Evolutionary conservation across 2,113 vertebrate species (phyloP), one percentile per base, ranked within the genome.

Genomic region (Oenanthe oenanthe): DNA sequence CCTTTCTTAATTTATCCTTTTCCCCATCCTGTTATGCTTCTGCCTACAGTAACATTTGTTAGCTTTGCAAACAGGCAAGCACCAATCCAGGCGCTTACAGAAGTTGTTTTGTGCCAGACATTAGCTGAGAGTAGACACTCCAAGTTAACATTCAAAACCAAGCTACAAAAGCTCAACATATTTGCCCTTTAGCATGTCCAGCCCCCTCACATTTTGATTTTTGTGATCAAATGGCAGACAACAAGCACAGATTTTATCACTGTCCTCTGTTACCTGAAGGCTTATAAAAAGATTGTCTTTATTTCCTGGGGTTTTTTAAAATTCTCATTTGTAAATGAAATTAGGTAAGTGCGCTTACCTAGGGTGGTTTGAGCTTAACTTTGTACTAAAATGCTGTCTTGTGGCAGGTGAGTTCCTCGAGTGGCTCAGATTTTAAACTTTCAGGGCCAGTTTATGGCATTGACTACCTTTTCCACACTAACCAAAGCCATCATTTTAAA

Each of bases 131-230:
- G 1, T 25, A 89, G 63, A 65, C 85, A 83, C 45, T 50, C 38
- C 71, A 70, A 81, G 51, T 82, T 86, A 68, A 56, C 88, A 77
- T 38, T 91, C 67, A 87, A 80, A 89, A 83, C 12, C 47, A 72
- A 85, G 74, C 70, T 56, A 85, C 42, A 70, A 81, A 77, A 68
- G 48, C 60, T 82, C 90, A 87, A 43, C 25, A 10, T 32, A 82
- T 90, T 94, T 93, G 78, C 29, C 85, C 62, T 92, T 94, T 85
- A 93, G 56, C 78, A 87, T 31, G 62, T 85, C 78, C 89, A 95
- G 68, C 22, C 84, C 77, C 68, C 86, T 18, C 57, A 29, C 72
- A 85, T 92, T 96, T 85, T 91, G 82, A 88, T 84, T 97, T 94
- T 88, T 95, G 65, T 82, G 67, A 95, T 89, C 60, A 82, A 92